Evolutionary conservation across 2,113 vertebrate genomes (phyloP), one percentile per base, ranked within the genome.

Genomic region (Coryphaenoides rupestris): DNA sequence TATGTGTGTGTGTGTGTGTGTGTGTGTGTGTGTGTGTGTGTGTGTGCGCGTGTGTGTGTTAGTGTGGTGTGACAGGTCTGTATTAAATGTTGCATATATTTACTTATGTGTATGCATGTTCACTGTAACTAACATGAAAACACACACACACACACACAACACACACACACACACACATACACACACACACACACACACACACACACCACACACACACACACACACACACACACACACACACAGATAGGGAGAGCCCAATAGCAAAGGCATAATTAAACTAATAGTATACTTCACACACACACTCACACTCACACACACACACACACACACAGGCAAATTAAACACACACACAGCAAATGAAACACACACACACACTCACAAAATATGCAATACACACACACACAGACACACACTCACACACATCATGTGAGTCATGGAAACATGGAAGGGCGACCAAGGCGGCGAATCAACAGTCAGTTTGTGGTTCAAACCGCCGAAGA

Each of bases 401-500:
- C 45, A 65, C 16, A 65, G 7, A 55, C 3, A 65, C 40, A 50
- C 63, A 58, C 55, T 58, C 45, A 62, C 28, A 73, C 40, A 61
- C 46, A 47, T 52, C 2, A 16, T 21, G 28, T 12, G 66, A 78
- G 61, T 75, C 62, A 62, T 76, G 71, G 72, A 84, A 82, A 83
- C 66, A 75, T 76, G 65, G 33, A 13, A 49, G 58, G 72, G 60
- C 49, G 55, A 66, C 62, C 63, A 75, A 70, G 61, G 74, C 49
- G n/a, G 47, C 77, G 72, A 79, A 80, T 77, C 75, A 71, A 60
- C 66, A 70, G 54, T 45, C 63, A 55, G 68, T 58, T 28, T 58
- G 56, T 73, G 72, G 68, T 77, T 72, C 15, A 59, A 74, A 53
- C 4, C 7, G 63, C 67, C 60, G 40, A 72, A 57, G 67, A 72